phyloP scores from a whole-genome alignment of 2,113 vertebrate genomes.

The Etheostoma cragini region DNA sequence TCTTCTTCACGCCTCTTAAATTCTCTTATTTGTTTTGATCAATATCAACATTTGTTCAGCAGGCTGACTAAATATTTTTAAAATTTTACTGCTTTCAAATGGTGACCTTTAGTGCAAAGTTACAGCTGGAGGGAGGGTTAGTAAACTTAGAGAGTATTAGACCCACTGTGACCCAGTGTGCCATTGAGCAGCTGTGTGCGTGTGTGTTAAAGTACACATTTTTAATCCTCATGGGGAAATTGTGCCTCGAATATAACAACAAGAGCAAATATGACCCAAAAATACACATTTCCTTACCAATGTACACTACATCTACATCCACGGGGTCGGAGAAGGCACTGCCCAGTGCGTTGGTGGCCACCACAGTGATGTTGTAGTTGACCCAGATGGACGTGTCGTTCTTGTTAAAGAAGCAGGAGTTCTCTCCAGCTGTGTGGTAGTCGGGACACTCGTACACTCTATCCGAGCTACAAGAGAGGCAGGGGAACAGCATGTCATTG shows the following conservation, averaged over 20 bases:
- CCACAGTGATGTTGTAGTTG: constrained; percentile 90
- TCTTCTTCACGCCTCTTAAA: background rate
- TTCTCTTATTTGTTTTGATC: background rate
- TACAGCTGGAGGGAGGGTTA: constrained; percentile 7
- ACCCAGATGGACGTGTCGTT: constrained; percentile 90
- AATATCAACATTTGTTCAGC: background rate
- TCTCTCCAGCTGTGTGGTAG: constrained; percentile 89
- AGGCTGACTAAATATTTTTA: background rate
- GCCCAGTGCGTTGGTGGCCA: constrained; percentile 89
- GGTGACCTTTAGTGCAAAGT: constrained; percentile 11
- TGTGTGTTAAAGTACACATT: constrained; percentile 6
- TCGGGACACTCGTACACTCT: constrained; percentile 89
- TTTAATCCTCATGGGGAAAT: constrained; percentile 22
- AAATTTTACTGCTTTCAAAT: background rate
- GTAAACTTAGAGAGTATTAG: constrained; percentile 12
- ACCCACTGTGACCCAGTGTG: background rate
- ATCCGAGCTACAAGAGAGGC: constrained; percentile 73
- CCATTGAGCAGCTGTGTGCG: constrained; percentile 25
- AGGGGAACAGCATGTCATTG: constrained; percentile 7
- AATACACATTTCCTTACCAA: constrained; percentile 84
- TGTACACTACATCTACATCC: constrained; percentile 89
- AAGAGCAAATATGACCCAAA: background rate
- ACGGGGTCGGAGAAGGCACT: constrained; percentile 85
- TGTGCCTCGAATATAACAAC: background rate
- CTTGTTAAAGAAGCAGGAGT: constrained; percentile 95